These are phyloP conservation scores for Pogonocichla stellata DNA, from an alignment of 2,113 vertebrate genomes.

Conservation along the genomic window DNA sequence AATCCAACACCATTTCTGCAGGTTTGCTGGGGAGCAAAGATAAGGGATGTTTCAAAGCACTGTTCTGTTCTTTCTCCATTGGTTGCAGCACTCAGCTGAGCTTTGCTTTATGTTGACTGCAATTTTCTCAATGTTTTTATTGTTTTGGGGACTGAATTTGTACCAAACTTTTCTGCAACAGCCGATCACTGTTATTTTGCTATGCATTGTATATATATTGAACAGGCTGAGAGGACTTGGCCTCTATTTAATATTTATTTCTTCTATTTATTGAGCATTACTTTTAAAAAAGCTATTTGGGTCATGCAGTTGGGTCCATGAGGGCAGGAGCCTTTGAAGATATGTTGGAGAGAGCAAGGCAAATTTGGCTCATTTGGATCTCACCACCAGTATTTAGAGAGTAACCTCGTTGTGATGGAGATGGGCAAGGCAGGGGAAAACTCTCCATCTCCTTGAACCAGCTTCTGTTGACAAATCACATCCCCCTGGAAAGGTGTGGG, in stretches of 20 bases:
- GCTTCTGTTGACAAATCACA: constrained; percentile 34
- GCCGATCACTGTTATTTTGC: constrained; percentile 67
- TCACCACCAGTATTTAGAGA: neutral
- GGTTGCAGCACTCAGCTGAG: neutral
- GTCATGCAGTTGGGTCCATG: neutral
- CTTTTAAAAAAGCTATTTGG: constrained; percentile 12
- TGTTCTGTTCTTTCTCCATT: neutral
- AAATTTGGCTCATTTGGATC: constrained; percentile 29
- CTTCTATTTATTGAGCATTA: constrained; percentile 79
- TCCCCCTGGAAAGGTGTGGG: neutral
- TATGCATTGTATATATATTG: constrained; percentile 80
- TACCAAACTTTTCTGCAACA: constrained; percentile 39
- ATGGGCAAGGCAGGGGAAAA: constrained; percentile 35
- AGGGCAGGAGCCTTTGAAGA: neutral
- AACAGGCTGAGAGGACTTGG: constrained; percentile 43
- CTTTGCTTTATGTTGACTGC: neutral
- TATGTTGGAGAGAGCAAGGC: neutral
- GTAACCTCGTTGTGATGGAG: constrained; percentile 61
- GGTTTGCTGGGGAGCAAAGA: neutral
- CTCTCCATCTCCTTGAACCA: neutral
- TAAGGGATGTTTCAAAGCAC: neutral
- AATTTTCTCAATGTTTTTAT: neutral
- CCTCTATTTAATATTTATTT: constrained; percentile 81
- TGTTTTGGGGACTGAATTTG: neutral
- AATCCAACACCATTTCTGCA: neutral